Base-by-base conservation (phyloP, 2,797 vertebrate species). In the Enteromius fasciolatus region DNA sequence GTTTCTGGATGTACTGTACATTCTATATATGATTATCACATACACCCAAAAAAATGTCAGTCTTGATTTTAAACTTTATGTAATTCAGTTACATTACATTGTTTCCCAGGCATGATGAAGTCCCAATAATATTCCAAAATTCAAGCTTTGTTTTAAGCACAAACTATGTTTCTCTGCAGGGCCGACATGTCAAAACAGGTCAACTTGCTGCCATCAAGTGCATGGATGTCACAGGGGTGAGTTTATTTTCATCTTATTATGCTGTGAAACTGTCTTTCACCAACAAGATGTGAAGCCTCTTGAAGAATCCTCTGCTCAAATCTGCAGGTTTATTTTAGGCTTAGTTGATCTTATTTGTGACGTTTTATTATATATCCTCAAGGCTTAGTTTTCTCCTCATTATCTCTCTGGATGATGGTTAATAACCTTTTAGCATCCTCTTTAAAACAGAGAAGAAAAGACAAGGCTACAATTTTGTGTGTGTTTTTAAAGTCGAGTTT, bases 201-300 rank as follows among this genome's bases (percentile, higher is more conserved):
- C 97, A 98, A 92, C 95, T 98, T 69, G 97, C 97, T 88, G 98
- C 98, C 88, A 99, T 99, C 94, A 98, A 99, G 93, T 96, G 97
- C 93, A 98, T 99, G 98, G 97, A 98, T 86, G 97, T 99, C 94
- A 97, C 97, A 1, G 97, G 97, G 96, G 97, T 98, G 95, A 97
- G 83, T 87, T 46, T 15, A n/a, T 61, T 8, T 75, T 83, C n/a
- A 54, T 52, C 7, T 25, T 14, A 36, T 57, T n/a, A 25, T 67
- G 18, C 7, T 74, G 9, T 50, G 28, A 20, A 46, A 12, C 48
- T 33, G 31, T 33, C 10, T 44, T 72, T 80, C 25, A 57, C 39
- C 0, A 39, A 31, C 41, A 23, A 72, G 36, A 57, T 25, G 73
- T 59, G 5, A 59, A 76, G 39, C 36, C 52, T 57, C 33, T 41